A percentile compares a stretch with the other conserved stretches of the same genome.
Conservation (phyloP, 2,113 vertebrate genomes). For the Psittacus erithacus region DNA sequence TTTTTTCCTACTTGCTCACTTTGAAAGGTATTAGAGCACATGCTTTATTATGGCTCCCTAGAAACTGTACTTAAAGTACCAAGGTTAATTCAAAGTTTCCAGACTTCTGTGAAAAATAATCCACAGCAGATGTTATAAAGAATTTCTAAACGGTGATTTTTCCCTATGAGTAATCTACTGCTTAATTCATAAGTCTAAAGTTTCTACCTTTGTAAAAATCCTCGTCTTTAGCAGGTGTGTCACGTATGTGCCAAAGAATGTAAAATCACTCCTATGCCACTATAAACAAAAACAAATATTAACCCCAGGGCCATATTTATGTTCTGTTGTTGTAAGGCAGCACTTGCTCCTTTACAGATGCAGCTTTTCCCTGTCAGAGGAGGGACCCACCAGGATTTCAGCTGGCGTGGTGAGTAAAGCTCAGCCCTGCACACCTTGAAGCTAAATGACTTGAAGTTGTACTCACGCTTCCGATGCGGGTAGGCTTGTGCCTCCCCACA, state of each 20-base stretch:
- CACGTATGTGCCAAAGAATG: background rate
- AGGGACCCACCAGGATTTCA: background rate
- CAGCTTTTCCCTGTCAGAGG: background rate
- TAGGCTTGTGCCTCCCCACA: background rate
- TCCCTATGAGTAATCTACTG: background rate
- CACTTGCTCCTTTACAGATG: background rate
- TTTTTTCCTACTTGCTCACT: background rate
- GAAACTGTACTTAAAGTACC: constrained; percentile 7
- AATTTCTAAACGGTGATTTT: background rate
- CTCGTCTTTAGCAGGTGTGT: background rate
- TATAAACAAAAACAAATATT: background rate
- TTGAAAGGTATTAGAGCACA: background rate
- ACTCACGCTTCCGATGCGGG: accelerated
- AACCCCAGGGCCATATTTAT: background rate
- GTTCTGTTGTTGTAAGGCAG: background rate
- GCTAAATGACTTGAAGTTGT: background rate
- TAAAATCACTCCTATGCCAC: background rate
- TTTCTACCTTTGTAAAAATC: background rate
- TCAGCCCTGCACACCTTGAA: background rate
- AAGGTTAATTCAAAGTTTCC: constrained; percentile 48
- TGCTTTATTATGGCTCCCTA: constrained; percentile 1
- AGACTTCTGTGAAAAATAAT: constrained; percentile 10
- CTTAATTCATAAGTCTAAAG: background rate
- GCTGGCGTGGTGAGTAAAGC: background rate
- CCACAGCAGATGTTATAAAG: background rate